phyloP scores from a whole-genome alignment of 2,797 vertebrate species.

The Limnodromus scolopaceus region DNA sequence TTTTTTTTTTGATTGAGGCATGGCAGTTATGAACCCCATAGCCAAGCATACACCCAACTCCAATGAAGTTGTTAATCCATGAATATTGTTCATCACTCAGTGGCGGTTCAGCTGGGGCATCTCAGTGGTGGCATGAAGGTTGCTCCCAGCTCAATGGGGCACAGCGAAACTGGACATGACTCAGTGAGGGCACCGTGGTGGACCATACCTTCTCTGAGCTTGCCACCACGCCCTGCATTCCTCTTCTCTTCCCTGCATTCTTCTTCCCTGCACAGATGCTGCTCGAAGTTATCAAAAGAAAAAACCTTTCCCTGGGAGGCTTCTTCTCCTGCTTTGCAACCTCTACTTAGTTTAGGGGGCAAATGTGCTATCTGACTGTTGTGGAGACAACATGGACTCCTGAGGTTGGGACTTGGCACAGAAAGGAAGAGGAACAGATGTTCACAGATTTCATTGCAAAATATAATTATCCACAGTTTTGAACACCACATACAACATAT shows the following conservation, averaged over 20 bases:
- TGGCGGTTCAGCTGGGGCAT: background rate
- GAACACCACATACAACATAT: background rate
- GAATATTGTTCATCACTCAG: background rate
- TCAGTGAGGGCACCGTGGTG: background rate
- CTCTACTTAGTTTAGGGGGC: slow-evolving; percentile 21
- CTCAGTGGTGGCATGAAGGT: background rate
- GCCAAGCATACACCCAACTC: background rate
- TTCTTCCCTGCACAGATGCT: background rate
- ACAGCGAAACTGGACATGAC: background rate
- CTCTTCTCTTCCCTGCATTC: background rate
- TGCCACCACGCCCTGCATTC: rapidly evolving
- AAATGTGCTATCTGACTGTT: background rate
- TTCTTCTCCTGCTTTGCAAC: background rate
- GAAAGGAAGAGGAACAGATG: slow-evolving; percentile 34
- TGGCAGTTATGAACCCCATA: background rate
- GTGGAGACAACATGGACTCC: slow-evolving; percentile 11
- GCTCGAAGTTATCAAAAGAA: background rate
- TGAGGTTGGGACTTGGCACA: slow-evolving; percentile 29
- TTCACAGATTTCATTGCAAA: slow-evolving; percentile 30
- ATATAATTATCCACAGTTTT: slow-evolving; percentile 7
- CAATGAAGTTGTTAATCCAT: background rate
- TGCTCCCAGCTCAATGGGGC: rapidly evolving
- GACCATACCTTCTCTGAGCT: background rate
- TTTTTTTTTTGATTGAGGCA: background rate
- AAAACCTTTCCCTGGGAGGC: background rate